A percentile compares a stretch with the other conserved stretches of the same genome.
Conservation (phyloP, 2,797 vertebrate species). For the Alfaro cultratus region DNA sequence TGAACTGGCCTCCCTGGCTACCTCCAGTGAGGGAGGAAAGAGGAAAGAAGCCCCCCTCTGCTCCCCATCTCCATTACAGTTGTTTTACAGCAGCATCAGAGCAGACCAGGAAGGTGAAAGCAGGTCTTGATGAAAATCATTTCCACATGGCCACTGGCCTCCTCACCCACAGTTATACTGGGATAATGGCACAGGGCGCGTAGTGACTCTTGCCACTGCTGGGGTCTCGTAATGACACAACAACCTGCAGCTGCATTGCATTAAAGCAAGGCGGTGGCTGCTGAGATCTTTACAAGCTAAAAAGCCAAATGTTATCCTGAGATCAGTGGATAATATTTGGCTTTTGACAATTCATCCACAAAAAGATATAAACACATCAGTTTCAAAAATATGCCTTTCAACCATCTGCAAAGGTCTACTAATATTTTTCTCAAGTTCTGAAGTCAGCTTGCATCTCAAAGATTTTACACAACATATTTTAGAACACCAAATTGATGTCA, state of each 20-base stretch:
- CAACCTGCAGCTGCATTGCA: neutral
- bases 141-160: constrained; percentile 60
- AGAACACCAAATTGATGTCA: neutral
- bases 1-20: constrained; percentile 48
- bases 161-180: constrained; percentile 28
- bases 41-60: constrained; percentile 43
- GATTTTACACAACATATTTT: neutral
- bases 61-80: constrained; percentile 20
- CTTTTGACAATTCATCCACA: neutral
- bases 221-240: constrained; percentile 14
- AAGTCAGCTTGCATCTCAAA: neutral
- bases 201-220: constrained; percentile 12
- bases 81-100: constrained; percentile 45
- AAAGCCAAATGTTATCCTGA: neutral
- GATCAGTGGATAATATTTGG: neutral
- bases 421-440: neutral
- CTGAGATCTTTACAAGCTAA: neutral
- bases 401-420: neutral
- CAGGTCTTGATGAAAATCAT: constrained; percentile 71
- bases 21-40: constrained; percentile 63
- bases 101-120: constrained; percentile 69
- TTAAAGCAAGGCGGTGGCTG: neutral
- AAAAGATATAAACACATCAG: neutral
- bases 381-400: neutral
- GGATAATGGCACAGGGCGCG: constrained; percentile 14